Evolutionary conservation across 2,888 invertebrate species (phyloP), one percentile per base, ranked within the genome.

Genomic region (Galeruca laticollis): DNA sequence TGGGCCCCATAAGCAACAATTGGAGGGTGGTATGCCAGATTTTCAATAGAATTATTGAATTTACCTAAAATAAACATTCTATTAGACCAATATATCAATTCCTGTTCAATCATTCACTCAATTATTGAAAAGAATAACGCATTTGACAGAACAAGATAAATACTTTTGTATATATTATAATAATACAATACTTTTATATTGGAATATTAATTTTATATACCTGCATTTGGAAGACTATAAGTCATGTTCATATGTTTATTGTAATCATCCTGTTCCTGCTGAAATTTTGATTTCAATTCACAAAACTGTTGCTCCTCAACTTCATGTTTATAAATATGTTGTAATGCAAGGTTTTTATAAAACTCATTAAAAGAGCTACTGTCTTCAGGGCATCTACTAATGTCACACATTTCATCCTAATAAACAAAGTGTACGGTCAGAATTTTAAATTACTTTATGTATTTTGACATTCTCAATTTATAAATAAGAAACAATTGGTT

Each of bases 371-470:
- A 47, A 18, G 47, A 15, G 2, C 18, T n/a, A 15, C 9, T 47
- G 1, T 47, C 47, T 47, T 47, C 47, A 18, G 9, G 15, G 18
- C 9, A 47, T 47, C 47, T 47, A 47, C 15, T 18, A 9, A 47
- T 47, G 47, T 47, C 47, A 18, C 15, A 47, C 47, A 47, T 47
- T 47, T 47, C 18, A 10, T 18, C 47, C 47, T 47, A 47, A 47
- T 15, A 8, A 47, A 26, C 26, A 26, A 26, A 26, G 26, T 5
- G 6, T 6, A 26, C 6, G 3, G 6, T 26, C 26, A 26, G 26
- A 26, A 26, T 26, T 5, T 26, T 47, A 47, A 47, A 47, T 5
- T 15, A 15, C 15, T 15, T 18, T 47, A 15, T n/a, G 9, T 47
- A 9, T 43, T 43, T n/a, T n/a, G 26, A 5, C 5, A 26, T 26